Evolutionary conservation across 2,888 invertebrate genomes (phyloP), one percentile per base, ranked within the genome.

Genomic region (Brachypalpus laphriformis): DNA sequence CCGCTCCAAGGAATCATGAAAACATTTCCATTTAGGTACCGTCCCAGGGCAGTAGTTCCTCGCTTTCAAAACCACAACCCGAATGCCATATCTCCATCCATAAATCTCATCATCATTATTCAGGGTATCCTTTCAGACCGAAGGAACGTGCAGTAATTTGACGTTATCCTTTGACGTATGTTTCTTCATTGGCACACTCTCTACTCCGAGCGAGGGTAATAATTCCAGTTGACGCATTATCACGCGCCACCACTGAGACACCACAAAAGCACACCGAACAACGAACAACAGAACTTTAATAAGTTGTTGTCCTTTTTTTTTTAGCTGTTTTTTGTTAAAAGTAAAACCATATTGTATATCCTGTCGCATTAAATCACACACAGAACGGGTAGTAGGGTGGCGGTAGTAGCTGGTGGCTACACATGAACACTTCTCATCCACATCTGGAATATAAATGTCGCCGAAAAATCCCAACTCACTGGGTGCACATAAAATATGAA

Each of bases 401-500:
- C 1, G 31, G 5, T 8, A 9, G 14, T 47, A 11, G 6, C 16
- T 28, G 28, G 14, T 37, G 16, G 40, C 54, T 25, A 51, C 68
- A 78, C 54, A 78, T 68, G 71, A 54, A 56, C 61, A 78, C 61
- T 71, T 14, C 37, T 34, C 80, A 68, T 68, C 25, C 68, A 63
- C 66, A 74, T 56, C 42, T 68, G 49, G 71, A 66, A 78, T 71
- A 77, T 71, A 78, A 74, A 83, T 80, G 75, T 70, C 49, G 31
- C 54, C 42, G 20, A 63, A 70, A 65, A 57, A 42, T 63, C 49
- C 68, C 80, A 80, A 75, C 75, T 75, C 70, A 85, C 65, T 74
- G 61, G 82, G 75, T 85, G 70, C 63, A 65, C 81, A 85, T 83
- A 85, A 85, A 83, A 85, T 85, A 81, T 85, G 75, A 80, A 75